These are phyloP conservation scores for Propithecus deckenii DNA, from an alignment of 2,797 vertebrate species.

Conservation along the genomic window DNA sequence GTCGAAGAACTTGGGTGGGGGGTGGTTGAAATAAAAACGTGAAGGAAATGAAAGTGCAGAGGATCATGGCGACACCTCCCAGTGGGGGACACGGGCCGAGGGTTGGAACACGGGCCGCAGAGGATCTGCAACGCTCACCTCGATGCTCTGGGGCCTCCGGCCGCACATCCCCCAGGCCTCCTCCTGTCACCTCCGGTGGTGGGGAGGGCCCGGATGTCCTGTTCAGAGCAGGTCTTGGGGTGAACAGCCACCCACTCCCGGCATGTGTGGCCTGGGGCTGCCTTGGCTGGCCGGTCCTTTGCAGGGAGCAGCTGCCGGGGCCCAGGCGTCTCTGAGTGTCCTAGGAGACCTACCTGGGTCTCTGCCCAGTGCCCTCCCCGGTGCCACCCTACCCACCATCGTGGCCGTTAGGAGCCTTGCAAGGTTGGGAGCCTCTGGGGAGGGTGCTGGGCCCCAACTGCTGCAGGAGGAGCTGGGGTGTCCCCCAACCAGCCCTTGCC, in stretches of 20 bases:
- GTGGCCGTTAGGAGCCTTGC: background rate
- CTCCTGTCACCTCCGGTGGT: background rate
- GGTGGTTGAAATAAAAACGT: background rate
- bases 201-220: background rate
- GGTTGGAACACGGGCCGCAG: background rate
- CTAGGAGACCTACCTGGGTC: background rate
- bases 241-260: background rate
- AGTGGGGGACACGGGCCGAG: too few species aligned
- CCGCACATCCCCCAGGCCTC: background rate
- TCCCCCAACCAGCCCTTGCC: background rate
- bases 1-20: too few species aligned
- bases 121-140: background rate
- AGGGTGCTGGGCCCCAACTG: background rate
- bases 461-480: background rate
- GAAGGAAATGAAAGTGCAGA: too few species aligned
- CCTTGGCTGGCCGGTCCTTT: too few species aligned
- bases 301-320: background rate
- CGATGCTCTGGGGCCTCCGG: background rate
- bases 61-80: too few species aligned
- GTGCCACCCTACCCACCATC: too few species aligned
- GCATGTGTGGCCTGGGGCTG: fast-evolving
- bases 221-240: background rate
- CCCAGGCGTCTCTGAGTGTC: background rate
- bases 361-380: fast-evolving
- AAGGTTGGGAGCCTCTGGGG: background rate